Evolutionary conservation across 2,113 vertebrate species (phyloP).

Genomic region (Motacilla tschutschensis): DNA sequence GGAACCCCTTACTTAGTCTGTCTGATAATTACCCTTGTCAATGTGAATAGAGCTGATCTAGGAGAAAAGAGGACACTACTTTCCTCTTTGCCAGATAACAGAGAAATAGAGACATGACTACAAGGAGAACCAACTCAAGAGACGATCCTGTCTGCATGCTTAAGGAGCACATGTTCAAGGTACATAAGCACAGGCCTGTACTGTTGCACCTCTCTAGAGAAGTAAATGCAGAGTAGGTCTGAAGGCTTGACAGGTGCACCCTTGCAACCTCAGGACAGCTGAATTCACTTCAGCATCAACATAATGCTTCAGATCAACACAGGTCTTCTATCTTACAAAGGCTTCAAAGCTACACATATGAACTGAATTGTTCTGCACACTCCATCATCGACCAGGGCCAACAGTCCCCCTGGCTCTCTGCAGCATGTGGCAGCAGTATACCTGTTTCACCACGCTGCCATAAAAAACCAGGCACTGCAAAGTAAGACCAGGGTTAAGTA

Average conservation of each 20-base stretch:
- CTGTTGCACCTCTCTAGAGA: background rate
- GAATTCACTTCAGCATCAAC: background rate
- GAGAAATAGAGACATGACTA: fast-evolving
- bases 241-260: background rate
- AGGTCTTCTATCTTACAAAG: background rate
- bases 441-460: fast-evolving
- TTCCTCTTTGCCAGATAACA: background rate
- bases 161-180: background rate
- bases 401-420: fast-evolving
- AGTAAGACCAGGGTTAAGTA: background rate
- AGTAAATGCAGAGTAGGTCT: background rate
- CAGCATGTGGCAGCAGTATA: fast-evolving
- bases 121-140: background rate
- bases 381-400: background rate
- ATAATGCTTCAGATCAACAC: background rate
- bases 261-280: background rate
- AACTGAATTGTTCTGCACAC: background rate
- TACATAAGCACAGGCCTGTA: fast-evolving
- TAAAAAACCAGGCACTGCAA: background rate
- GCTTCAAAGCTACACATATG: background rate
- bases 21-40: background rate
- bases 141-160: background rate
- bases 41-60: background rate
- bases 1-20: background rate
- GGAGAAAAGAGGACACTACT: background rate